These are phyloP conservation scores for Sus scrofa DNA, from an alignment of 2,113 vertebrate species.

Conservation along the genomic window DNA sequence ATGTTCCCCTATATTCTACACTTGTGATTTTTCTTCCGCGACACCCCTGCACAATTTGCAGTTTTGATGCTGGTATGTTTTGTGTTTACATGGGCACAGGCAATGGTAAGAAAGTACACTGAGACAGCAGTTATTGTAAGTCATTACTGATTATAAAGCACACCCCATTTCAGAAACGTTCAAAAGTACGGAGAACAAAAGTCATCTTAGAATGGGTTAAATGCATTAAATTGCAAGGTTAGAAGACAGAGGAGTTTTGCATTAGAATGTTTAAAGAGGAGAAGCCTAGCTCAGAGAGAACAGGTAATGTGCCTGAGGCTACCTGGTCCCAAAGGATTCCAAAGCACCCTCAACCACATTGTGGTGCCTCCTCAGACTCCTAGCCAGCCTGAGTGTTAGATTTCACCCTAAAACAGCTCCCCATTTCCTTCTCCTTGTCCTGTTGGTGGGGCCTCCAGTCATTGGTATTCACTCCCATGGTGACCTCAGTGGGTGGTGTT, in stretches of 20 bases:
- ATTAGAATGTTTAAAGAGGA: conserved; percentile 21
- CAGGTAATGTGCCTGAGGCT: not conserved
- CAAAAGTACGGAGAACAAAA: not conserved
- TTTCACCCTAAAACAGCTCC: not conserved
- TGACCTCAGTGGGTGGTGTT: conserved; percentile 56
- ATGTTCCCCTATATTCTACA: not conserved
- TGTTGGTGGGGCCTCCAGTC: not conserved
- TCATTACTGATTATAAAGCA: conserved; percentile 13
- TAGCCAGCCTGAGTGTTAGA: not conserved
- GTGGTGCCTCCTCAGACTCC: not conserved
- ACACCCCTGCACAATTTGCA: not conserved
- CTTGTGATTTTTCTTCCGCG: not conserved
- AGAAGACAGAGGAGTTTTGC: not conserved
- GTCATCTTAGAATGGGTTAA: not conserved
- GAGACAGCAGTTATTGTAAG: not conserved
- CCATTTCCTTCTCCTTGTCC: not conserved
- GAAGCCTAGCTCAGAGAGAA: not conserved
- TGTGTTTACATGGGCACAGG: not conserved
- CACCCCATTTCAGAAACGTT: not conserved
- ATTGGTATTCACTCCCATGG: not conserved
- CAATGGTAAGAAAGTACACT: not conserved
- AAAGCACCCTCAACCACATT: not conserved
- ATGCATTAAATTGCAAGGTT: not conserved
- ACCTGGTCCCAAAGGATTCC: not conserved
- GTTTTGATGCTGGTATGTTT: not conserved